Evolutionary conservation across 2,797 vertebrate genomes (phyloP).

Genomic region (Sebastiscus tertius): DNA sequence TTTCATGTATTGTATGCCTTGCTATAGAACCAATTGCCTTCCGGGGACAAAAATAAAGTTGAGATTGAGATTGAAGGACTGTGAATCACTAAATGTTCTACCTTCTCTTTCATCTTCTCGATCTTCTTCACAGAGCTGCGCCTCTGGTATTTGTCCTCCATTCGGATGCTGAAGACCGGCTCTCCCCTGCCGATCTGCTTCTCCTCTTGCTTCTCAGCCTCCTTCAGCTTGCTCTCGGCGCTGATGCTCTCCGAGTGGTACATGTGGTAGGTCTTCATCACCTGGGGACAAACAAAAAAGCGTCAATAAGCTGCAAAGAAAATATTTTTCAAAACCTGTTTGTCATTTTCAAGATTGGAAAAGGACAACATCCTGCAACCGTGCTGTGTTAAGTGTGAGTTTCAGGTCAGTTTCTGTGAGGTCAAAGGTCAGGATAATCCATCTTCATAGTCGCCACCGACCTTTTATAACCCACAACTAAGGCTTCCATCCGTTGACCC

Average conservation of each 20-base stretch:
- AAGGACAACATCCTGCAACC: background rate
- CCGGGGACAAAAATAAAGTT: too few relatives aligned
- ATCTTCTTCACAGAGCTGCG: conserved; percentile 98
- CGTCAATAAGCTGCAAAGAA: background rate
- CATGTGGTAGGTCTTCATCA: conserved; percentile 99
- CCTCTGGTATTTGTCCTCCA: conserved; percentile 93
- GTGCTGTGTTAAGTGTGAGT: background rate
- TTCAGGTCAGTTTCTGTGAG: background rate
- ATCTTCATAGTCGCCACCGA: conserved; percentile 6
- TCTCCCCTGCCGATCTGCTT: conserved; percentile 93
- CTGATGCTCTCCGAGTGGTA: conserved; percentile 98
- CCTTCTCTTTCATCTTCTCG: conserved; percentile 99
- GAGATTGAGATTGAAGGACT: too few relatives aligned
- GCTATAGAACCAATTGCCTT: too few relatives aligned
- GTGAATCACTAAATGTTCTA: conserved; percentile 15
- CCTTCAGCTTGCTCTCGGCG: conserved; percentile 97
- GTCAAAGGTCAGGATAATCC: conserved; percentile 41
- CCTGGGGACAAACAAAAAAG: conserved; percentile 77
- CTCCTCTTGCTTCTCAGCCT: conserved; percentile 98
- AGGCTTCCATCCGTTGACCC: conserved; percentile 24
- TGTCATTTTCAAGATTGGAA: background rate
- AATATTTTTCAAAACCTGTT: background rate
- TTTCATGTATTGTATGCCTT: too few relatives aligned
- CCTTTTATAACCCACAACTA: conserved; percentile 28
- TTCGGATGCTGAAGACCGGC: conserved; percentile 92